Evolutionary conservation across 2,797 vertebrate genomes (phyloP), one percentile per base, ranked within the genome.

Genomic region (Natrix natrix): DNA sequence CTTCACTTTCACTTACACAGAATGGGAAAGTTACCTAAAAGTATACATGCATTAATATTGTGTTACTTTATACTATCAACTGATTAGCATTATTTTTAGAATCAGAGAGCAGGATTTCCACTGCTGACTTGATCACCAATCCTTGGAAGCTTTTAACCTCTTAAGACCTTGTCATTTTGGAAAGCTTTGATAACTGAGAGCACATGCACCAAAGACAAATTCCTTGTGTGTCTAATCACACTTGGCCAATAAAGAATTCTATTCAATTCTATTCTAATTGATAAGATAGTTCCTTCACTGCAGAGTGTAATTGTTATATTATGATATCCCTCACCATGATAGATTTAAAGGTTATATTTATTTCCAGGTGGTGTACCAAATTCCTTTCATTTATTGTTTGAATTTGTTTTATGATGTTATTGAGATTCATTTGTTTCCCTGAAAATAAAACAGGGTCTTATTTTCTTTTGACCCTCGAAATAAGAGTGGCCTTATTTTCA

Each of bases 61-160:
- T 86, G 6, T 16, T 5, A 20, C 32, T 63, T 88, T 60, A 57
- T 86, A n/a, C 69, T 54, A 52, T 66, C 54, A 74, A 83, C 32
- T 89, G 48, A 89, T 93, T 10, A 89, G 57, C 52, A 86, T 91
- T 52, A 93, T 91, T 93, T 91, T 83, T 89, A 86, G 54, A 32
- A 89, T 20, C 52, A 37, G 52, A 48, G 69, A 57, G 8, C 90
- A 93, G 10, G 24, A 83, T 83, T 48, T 83, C 20, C 20, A 83
- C 20, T 83, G 8, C 48, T 24, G 74, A 12, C 74, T 24, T 24
- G 74, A 83, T 83, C 69, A 48, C 8, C 74, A 83, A 12, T 43
- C 10, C 37, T 48, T 78, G 8, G 37, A 48, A 83, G 37, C 20
- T 48, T 78, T 83, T 48, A 48, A 83, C 20, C 20, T 74, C 66